These are phyloP conservation scores for Napeogenes inachia DNA, from an alignment of 2,888 invertebrate species.

Conservation along the genomic window DNA sequence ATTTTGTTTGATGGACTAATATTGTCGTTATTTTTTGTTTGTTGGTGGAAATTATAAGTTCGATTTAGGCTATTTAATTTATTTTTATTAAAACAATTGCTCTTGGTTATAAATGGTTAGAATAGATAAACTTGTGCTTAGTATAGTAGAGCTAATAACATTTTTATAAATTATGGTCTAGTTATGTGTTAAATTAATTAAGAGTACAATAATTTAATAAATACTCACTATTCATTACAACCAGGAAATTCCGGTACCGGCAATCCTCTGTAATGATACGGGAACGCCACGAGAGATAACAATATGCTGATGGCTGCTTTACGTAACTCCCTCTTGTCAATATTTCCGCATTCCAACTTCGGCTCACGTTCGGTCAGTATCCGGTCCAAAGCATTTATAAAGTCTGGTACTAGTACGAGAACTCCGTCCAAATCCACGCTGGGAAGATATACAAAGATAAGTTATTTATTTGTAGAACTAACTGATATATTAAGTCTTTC, in stretches of 20 bases:
- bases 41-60: too few species aligned
- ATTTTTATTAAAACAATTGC: too few species aligned
- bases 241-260: conserved; percentile 84
- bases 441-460: conserved; percentile 22
- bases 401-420: conserved; percentile 91
- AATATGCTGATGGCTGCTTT: conserved; percentile 95
- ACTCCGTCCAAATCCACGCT: conserved; percentile 94
- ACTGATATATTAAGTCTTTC: background rate
- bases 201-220: too few species aligned
- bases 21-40: too few species aligned
- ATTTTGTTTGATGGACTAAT: too few species aligned
- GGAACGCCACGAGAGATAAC: conserved; percentile 93
- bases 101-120: too few species aligned
- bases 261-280: conserved; percentile 91
- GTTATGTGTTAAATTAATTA: too few species aligned
- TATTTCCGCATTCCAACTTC: conserved; percentile 82
- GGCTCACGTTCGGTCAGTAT: conserved; percentile 91
- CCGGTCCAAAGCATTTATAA: conserved; percentile 92
- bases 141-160: too few species aligned
- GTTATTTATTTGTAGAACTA: background rate
- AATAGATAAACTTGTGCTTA: too few species aligned
- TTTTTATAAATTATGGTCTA: too few species aligned
- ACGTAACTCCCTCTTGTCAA: conserved; percentile 87
- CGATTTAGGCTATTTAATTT: too few species aligned
- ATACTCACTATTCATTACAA: conserved; percentile 70